Conservation (phyloP, 1,140 invertebrate species). For the Teleopsis dalmanni region DNA sequence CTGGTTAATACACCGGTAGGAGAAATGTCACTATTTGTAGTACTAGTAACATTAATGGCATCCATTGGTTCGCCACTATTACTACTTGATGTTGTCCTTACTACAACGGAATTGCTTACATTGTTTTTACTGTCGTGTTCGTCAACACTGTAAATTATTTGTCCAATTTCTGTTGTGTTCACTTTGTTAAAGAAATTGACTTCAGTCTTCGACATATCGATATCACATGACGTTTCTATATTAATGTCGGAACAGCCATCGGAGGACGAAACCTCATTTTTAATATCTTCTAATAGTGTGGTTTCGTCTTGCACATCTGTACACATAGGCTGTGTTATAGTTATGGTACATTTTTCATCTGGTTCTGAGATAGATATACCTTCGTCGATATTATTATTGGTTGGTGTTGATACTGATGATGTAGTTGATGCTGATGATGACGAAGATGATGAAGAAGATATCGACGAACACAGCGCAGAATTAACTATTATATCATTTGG, state of each 20-base stretch:
- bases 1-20: background rate
- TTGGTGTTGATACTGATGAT: slow-evolving; percentile 1
- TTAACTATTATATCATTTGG: slow-evolving; percentile 12
- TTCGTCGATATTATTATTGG: slow-evolving; percentile 31
- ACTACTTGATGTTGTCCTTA: too few relatives aligned
- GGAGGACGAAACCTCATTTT: slow-evolving; percentile 35
- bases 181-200: slow-evolving; percentile 7
- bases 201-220: slow-evolving; percentile 1
- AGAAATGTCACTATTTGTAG: background rate
- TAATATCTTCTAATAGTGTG: slow-evolving; percentile 36
- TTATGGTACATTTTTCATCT: slow-evolving; percentile 20
- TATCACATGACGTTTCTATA: slow-evolving; percentile 4
- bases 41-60: slow-evolving; percentile 5
- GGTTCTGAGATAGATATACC: slow-evolving; percentile 32
- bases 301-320: slow-evolving; percentile 12
- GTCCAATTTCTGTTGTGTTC: slow-evolving; percentile 5
- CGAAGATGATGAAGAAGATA: slow-evolving; percentile 8
- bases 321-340: background rate
- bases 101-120: slow-evolving; percentile 5
- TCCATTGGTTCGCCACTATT: background rate
- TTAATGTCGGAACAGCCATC: slow-evolving; percentile 14
- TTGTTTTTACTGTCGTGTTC: slow-evolving; percentile 1
- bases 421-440: slow-evolving; percentile 10
- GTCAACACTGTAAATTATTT: slow-evolving; percentile 4
- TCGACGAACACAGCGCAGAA: background rate